These are phyloP conservation scores for Graphium colonna DNA, from an alignment of 2,888 invertebrate species.

Conservation along the genomic window DNA sequence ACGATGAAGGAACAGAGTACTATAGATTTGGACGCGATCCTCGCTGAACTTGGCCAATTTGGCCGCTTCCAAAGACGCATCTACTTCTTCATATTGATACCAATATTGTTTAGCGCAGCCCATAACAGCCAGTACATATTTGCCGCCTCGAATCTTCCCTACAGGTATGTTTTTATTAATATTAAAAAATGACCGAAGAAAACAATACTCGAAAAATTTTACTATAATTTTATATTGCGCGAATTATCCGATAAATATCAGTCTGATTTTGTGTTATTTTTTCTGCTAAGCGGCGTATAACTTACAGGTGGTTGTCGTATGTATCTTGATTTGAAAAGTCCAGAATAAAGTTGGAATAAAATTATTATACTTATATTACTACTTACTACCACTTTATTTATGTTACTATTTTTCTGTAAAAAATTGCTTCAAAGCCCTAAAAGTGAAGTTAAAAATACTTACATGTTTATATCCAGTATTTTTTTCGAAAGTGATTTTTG, in stretches of 20 bases:
- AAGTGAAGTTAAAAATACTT: no score
- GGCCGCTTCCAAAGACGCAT: slow-evolving; percentile 65
- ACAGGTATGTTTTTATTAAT: slow-evolving; percentile 64
- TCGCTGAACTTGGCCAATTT: slow-evolving; percentile 61
- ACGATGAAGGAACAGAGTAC: slow-evolving; percentile 14
- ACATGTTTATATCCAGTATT: no score
- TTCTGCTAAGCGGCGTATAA: not conserved
- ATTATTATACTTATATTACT: no score
- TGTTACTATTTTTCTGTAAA: no score
- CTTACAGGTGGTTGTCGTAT: not conserved
- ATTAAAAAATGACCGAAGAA: no score
- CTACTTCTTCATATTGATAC: slow-evolving; percentile 62
- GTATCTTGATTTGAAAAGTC: no score
- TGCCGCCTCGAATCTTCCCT: slow-evolving; percentile 63
- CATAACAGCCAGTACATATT: slow-evolving; percentile 74
- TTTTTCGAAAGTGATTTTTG: no score
- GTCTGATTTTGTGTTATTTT: not conserved
- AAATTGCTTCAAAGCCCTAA: no score
- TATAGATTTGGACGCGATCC: slow-evolving; percentile 47
- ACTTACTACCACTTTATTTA: no score
- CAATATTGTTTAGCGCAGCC: slow-evolving; percentile 66
- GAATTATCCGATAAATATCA: not conserved
- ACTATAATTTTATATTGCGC: no score
- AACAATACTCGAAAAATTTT: not conserved
- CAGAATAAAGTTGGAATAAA: no score